Evolutionary conservation across 2,797 vertebrate genomes (phyloP), one percentile per base, ranked within the genome.

Genomic region (Coreius guichenoti): DNA sequence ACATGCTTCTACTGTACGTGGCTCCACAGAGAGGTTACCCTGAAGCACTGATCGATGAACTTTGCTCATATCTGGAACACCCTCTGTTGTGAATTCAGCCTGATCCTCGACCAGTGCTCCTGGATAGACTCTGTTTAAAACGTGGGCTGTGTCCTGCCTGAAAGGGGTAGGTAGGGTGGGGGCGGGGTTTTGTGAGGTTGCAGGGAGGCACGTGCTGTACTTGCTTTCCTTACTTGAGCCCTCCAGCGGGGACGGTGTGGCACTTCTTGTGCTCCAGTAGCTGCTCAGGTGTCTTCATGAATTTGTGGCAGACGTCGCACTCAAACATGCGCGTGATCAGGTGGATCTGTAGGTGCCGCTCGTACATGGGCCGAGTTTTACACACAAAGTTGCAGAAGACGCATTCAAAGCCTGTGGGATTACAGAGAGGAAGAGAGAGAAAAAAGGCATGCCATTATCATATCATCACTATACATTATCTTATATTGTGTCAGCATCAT

Each of bases 171-270:
- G 75, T 39, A 26, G 63, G 83, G 80, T 85, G 43, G 81, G 33
- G 19, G 51, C 51, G 21, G 85, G 63, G 17, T 70, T 82, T 51
- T 77, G 58, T 86, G 63, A 56, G 76, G 73, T 33, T 69, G 45
- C 6, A 31, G 63, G 31, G 70, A 68, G 82, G 80, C 81, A 76
- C 75, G 80, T 88, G 87, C 93, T 95, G 97, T 98, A 99, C 97
- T 99, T 98, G 98, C 97, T 99, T 98, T 98, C 98, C 98, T 99
- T 99, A 99, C 98, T 99, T 99, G 97, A 99, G 98, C 96, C 98
- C 98, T 98, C 98, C 98, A 89, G 97, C 97, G 93, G 98, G 98
- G 96, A 99, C 96, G 93, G 97, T 97, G 96, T 99, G 98, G 95
- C 98, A 99, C 96, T 98, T 99, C 96, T 99, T 99, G 94, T 99